Percentiles rank a stretch among this genome's conserved stretches.
Evolutionary conservation across 2,888 invertebrate species (phyloP).

Genomic region (Dynastes tityus): DNA sequence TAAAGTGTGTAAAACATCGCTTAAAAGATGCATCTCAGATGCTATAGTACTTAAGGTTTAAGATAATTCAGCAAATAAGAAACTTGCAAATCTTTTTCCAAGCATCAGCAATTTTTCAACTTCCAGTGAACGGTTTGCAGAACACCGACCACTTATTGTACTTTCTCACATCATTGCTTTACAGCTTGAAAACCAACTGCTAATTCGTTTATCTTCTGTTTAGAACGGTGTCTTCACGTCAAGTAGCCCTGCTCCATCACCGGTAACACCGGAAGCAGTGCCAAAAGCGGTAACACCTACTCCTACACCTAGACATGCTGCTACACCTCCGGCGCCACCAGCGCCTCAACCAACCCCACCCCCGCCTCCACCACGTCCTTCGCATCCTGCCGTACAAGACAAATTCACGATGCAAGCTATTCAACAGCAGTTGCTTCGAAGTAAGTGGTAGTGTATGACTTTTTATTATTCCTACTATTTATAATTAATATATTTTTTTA

Average conservation of each 20-base stretch:
- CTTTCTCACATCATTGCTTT: neutral
- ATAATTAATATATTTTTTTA: neutral
- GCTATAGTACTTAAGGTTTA: too few relatives aligned
- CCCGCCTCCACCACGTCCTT: slow-evolving; percentile 61
- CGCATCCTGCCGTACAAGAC: slow-evolving; percentile 65
- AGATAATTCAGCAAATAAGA: too few relatives aligned
- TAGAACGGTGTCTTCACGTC: slow-evolving; percentile 70
- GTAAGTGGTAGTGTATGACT: slow-evolving; percentile 68
- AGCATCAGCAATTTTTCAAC: too few relatives aligned
- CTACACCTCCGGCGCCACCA: slow-evolving; percentile 73
- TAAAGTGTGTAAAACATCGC: too few relatives aligned
- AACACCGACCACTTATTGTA: neutral
- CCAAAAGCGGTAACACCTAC: slow-evolving; percentile 73
- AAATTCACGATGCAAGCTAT: slow-evolving; percentile 85
- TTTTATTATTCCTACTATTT: slow-evolving; percentile 43
- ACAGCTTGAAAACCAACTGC: neutral
- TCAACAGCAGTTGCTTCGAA: slow-evolving; percentile 88
- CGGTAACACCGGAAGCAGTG: slow-evolving; percentile 73
- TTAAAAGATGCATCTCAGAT: too few relatives aligned
- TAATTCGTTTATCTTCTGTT: slow-evolving; percentile 39
- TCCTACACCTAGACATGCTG: slow-evolving; percentile 69
- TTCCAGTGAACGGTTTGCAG: neutral
- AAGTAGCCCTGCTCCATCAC: slow-evolving; percentile 72
- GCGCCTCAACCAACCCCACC: slow-evolving; percentile 70
- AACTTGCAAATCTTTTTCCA: too few relatives aligned